phyloP scores from a whole-genome alignment of 2,113 vertebrate genomes.

The Petaurus breviceps region DNA sequence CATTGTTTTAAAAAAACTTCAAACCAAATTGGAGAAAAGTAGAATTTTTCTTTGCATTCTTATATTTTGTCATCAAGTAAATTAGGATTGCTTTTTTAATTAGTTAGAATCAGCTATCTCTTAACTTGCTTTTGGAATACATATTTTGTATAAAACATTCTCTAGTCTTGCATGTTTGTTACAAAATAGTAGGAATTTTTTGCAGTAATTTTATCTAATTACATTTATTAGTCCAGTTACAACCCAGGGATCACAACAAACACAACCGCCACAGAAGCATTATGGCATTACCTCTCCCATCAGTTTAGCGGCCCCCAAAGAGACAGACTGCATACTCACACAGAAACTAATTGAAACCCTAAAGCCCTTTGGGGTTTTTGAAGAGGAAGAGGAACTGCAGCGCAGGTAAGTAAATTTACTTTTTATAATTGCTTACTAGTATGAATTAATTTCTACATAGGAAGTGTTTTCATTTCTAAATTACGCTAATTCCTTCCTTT shows the following conservation, averaged over 20 bases:
- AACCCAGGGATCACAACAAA: slow-evolving; percentile 88
- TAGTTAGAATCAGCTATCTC: not conserved
- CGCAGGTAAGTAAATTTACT: slow-evolving; percentile 84
- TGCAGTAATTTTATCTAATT: slow-evolving; percentile 80
- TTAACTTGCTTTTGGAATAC: slow-evolving; percentile 16
- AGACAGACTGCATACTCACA: slow-evolving; percentile 90
- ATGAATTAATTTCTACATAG: not conserved
- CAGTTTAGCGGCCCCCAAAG: slow-evolving; percentile 91
- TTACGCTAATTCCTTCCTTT: not conserved
- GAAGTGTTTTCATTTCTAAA: not conserved
- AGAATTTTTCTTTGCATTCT: slow-evolving; percentile 29
- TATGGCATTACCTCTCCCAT: slow-evolving; percentile 94
- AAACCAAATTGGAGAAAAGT: not conserved
- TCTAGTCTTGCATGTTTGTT: slow-evolving; percentile 20
- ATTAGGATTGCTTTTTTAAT: not conserved
- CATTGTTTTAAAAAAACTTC: slow-evolving; percentile 39
- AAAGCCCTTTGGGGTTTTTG: slow-evolving; percentile 91
- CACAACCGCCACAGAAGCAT: slow-evolving; percentile 87
- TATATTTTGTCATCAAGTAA: slow-evolving; percentile 35
- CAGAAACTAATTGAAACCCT: slow-evolving; percentile 90
- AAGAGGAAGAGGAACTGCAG: slow-evolving; percentile 91
- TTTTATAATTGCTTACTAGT: not conserved
- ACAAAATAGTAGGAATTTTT: slow-evolving; percentile 54
- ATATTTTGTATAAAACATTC: slow-evolving; percentile 29
- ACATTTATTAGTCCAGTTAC: slow-evolving; percentile 86